These are phyloP conservation scores for Morpho deidamia DNA, from an alignment of 2,888 invertebrate species.

Conservation along the genomic window DNA sequence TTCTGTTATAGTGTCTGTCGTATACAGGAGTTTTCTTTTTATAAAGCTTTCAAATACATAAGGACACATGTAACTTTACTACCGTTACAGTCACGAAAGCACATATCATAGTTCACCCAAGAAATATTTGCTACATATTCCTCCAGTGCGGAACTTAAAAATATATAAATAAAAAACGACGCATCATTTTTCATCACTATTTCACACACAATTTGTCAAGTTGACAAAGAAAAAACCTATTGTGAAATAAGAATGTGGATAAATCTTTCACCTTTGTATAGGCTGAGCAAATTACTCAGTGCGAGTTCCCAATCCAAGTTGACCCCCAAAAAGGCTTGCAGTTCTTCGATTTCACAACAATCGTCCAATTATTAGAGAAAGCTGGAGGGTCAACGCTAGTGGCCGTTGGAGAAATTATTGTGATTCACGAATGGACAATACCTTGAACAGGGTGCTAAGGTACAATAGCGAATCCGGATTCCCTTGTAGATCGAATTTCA, in stretches of 20 bases:
- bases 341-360: constrained; percentile 9
- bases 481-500: constrained; percentile 27
- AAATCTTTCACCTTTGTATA: constrained; percentile 27
- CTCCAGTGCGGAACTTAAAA: too few species aligned
- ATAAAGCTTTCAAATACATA: too few species aligned
- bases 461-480: constrained; percentile 32
- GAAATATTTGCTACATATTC: too few species aligned
- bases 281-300: constrained; percentile 27
- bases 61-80: too few species aligned
- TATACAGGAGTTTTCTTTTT: too few species aligned
- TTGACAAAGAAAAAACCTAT: constrained; percentile 18
- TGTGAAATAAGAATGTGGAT: constrained; percentile 23
- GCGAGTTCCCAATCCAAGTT: constrained; percentile 18
- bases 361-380: constrained; percentile 13
- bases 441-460: constrained; percentile 30
- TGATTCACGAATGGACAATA: constrained; percentile 35
- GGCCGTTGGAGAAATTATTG: constrained; percentile 30
- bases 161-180: too few species aligned
- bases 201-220: constrained; percentile 2
- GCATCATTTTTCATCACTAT: constrained; percentile 11
- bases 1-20: too few species aligned
- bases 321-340: constrained; percentile 20
- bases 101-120: too few species aligned
- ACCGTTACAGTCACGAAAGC: too few species aligned
- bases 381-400: constrained; percentile 24